Conservation (phyloP, 2,113 vertebrate species). For the Boulengeromyrus knoepffleri region DNA sequence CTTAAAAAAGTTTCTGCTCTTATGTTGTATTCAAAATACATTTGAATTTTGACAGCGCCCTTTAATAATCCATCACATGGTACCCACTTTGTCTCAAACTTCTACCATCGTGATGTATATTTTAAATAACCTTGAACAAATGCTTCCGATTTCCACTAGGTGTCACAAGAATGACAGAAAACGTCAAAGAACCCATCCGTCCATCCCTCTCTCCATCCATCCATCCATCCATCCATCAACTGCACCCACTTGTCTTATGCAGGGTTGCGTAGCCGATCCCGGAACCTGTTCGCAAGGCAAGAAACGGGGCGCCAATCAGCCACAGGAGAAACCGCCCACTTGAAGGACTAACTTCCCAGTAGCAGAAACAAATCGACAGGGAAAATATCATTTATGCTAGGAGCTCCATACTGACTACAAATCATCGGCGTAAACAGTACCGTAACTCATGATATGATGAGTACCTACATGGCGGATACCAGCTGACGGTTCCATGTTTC, state of each 20-base stretch:
- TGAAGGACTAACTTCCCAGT: not conserved
- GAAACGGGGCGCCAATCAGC: not conserved
- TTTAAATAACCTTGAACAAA: not conserved
- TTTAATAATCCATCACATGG: not conserved
- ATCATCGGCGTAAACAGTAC: not conserved
- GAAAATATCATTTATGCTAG: not conserved
- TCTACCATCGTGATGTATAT: not conserved
- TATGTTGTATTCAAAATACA: not conserved
- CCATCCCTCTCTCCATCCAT: not conserved
- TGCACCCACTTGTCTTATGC: not conserved
- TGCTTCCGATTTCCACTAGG: not conserved
- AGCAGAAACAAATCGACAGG: not conserved
- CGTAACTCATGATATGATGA: not conserved
- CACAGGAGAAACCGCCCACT: not conserved
- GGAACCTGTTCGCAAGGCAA: not conserved
- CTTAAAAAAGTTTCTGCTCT: not conserved
- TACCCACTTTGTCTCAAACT: not conserved
- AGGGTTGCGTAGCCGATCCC: not conserved
- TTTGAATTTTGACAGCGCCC: not conserved
- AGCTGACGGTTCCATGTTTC: not conserved
- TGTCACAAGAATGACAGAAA: conserved; percentile 11
- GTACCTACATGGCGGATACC: not conserved
- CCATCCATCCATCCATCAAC: not conserved
- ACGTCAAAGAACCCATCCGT: not conserved
- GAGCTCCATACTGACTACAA: not conserved